A percentile compares a stretch with the other conserved stretches of the same genome.
Conservation (phyloP, 2,888 invertebrate species). For the Temnothorax ravouxi region DNA sequence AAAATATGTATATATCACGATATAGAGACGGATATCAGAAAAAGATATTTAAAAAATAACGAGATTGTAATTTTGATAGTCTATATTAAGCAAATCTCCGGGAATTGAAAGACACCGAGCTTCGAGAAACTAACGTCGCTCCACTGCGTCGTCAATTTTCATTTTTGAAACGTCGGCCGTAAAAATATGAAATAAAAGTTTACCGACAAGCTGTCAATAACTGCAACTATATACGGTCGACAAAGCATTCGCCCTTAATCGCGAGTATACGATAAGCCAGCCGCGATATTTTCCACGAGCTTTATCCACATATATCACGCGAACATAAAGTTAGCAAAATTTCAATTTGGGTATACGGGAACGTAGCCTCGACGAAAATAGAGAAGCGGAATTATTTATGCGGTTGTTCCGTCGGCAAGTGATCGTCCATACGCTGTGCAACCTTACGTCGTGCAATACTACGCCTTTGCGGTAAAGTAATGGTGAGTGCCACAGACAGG, state of each 20-base stretch:
- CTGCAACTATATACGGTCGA: slow-evolving; percentile 5
- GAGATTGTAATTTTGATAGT: background rate
- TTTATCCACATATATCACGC: slow-evolving; percentile 44
- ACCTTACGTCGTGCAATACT: slow-evolving; percentile 44
- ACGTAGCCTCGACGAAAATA: slow-evolving; percentile 41
- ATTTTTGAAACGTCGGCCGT: background rate
- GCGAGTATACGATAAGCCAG: slow-evolving; percentile 33
- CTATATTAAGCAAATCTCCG: background rate
- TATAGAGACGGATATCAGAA: background rate
- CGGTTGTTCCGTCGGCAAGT: slow-evolving; percentile 50
- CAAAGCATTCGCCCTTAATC: slow-evolving; percentile 32
- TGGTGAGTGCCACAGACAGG: slow-evolving; percentile 46
- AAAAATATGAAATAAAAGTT: slow-evolving; percentile 66
- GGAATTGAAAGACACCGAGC: background rate
- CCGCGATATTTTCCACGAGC: slow-evolving; percentile 8
- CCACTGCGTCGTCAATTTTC: slow-evolving; percentile 22
- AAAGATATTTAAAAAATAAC: background rate
- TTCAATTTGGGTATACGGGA: slow-evolving; percentile 47
- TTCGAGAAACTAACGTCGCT: background rate
- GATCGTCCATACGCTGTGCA: slow-evolving; percentile 44
- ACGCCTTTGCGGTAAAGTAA: slow-evolving; percentile 42
- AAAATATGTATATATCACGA: background rate
- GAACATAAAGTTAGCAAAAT: slow-evolving; percentile 51
- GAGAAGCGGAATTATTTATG: slow-evolving; percentile 53
- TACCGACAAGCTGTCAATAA: slow-evolving; percentile 27